Conservation (phyloP, 2,888 invertebrate species). For the Antheraea yamamai region DNA sequence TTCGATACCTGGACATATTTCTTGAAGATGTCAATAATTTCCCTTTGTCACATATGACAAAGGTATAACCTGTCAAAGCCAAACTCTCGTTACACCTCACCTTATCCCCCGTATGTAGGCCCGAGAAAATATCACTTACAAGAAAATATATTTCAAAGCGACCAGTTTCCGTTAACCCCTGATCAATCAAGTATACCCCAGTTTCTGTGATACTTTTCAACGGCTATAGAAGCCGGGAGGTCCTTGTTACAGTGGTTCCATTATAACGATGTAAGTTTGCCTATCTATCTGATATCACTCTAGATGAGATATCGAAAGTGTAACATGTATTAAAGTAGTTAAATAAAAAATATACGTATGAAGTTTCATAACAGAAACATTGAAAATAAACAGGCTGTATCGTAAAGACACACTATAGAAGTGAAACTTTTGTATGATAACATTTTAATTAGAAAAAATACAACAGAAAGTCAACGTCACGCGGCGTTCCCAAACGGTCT, state of each 20-base stretch:
- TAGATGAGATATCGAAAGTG: conserved; percentile 36
- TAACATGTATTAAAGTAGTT: conserved; percentile 21
- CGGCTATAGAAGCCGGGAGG: conserved; percentile 24
- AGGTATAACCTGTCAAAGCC: conserved; percentile 70
- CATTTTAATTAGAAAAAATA: too few species aligned
- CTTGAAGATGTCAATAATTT: conserved; percentile 41
- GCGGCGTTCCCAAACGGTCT: conserved; percentile 75
- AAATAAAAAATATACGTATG: conserved; percentile 27
- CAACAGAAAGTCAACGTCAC: conserved; percentile 61
- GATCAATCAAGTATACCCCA: conserved; percentile 32
- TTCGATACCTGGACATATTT: conserved; percentile 26
- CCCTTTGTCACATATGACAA: conserved; percentile 54
- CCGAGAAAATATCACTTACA: conserved; percentile 65
- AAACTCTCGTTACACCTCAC: conserved; percentile 59
- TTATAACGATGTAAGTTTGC: conserved; percentile 55
- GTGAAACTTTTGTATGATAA: too few species aligned
- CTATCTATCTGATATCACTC: conserved; percentile 41
- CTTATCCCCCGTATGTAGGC: conserved; percentile 50
- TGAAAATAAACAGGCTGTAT: too few species aligned
- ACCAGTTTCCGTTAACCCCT: conserved; percentile 44
- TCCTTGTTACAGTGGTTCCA: conserved; percentile 47
- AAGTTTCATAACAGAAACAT: not conserved
- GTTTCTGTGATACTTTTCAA: conserved; percentile 21
- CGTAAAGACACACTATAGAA: too few species aligned
- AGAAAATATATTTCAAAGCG: conserved; percentile 58